These are phyloP conservation scores for Lucilia sericata DNA, from an alignment of 1,140 invertebrate species.

Conservation along the genomic window DNA sequence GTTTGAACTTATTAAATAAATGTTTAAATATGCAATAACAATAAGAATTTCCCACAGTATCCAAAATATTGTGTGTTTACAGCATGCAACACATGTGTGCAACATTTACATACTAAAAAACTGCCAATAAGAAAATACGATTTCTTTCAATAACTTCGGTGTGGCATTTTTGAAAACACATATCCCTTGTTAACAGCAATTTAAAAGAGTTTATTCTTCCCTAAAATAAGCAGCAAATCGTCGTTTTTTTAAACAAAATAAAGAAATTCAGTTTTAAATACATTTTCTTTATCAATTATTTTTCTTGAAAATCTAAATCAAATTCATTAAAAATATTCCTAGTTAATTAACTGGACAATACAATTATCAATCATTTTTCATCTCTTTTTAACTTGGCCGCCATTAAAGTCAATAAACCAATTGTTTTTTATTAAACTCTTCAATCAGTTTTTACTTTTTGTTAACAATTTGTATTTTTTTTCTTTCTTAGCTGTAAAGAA, in stretches of 20 bases:
- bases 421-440: background rate
- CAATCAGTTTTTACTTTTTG: background rate
- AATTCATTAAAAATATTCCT: background rate
- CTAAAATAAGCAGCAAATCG: no score
- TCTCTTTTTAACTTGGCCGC: slow-evolving; percentile 53
- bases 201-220: no score
- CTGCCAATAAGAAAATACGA: no score
- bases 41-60: background rate
- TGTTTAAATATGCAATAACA: no score
- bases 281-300: no score
- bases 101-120: background rate
- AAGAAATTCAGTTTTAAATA: no score
- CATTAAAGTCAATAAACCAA: background rate
- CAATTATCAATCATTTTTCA: slow-evolving; percentile 50
- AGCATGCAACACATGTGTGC: background rate
- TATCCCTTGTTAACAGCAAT: no score
- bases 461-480: background rate
- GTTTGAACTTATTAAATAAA: background rate
- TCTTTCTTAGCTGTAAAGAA: background rate
- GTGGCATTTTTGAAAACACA: no score
- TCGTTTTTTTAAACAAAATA: no score
- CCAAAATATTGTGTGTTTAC: background rate
- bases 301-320: background rate
- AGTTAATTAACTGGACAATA: background rate
- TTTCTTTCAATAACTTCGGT: no score